These are phyloP conservation scores for Pristis pectinata DNA, from an alignment of 2,797 vertebrate genomes.

Conservation along the genomic window DNA sequence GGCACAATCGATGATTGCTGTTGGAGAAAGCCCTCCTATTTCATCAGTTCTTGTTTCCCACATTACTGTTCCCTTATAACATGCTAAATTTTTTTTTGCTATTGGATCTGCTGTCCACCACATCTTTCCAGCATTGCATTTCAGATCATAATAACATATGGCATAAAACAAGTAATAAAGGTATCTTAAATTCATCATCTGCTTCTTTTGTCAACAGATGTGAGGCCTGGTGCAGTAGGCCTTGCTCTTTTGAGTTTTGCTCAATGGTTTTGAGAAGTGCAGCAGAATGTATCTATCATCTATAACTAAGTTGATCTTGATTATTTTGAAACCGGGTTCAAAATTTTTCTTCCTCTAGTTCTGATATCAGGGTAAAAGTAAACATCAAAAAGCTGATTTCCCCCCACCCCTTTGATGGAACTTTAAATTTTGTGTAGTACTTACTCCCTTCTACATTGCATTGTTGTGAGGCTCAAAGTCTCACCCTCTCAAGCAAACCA, in stretches of 20 bases:
- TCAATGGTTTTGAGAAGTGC: neutral
- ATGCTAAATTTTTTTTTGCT: neutral
- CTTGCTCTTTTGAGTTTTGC: neutral
- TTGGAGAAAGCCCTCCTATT: neutral
- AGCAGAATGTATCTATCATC: neutral
- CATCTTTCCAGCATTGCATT: neutral
- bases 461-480: neutral
- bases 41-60: no score
- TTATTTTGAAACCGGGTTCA: neutral
- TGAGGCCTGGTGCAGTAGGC: no score
- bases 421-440: neutral
- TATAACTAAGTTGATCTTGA: neutral
- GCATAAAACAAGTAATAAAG: neutral
- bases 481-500: neutral
- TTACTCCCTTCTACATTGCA: neutral
- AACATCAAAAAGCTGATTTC: neutral
- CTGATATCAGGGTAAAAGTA: neutral
- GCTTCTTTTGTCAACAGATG: neutral
- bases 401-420: neutral
- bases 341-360: neutral
- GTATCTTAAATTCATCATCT: neutral
- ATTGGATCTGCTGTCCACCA: neutral
- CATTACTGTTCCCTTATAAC: neutral
- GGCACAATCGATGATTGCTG: neutral
- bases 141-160: neutral